phyloP scores from a whole-genome alignment of 92 coral and sea anemone species.

The Porites evermanni region DNA sequence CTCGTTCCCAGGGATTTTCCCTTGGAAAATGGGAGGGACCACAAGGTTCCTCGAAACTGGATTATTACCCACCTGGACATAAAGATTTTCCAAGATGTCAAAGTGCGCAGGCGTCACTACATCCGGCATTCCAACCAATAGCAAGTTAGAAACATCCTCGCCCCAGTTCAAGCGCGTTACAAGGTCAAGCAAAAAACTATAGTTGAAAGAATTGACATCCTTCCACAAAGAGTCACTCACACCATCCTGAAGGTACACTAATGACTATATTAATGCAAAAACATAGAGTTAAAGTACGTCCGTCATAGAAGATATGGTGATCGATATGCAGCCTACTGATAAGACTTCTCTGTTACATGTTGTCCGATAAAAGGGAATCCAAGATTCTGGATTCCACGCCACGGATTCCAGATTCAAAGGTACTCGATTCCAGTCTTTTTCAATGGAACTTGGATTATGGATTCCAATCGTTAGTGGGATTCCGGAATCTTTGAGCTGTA shows the following conservation, averaged over 20 bases:
- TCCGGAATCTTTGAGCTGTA: too few relatives aligned
- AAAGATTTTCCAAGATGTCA: constrained; percentile 91
- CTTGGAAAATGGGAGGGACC: too few relatives aligned
- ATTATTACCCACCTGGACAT: constrained; percentile 81
- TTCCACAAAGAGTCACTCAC: constrained; percentile 69
- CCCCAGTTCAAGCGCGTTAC: constrained; percentile 86
- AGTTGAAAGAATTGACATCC: constrained; percentile 85
- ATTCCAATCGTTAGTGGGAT: too few relatives aligned
- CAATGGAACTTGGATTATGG: too few relatives aligned
- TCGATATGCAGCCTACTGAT: too few relatives aligned
- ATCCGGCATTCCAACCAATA: constrained; percentile 94
- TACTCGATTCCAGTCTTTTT: too few relatives aligned
- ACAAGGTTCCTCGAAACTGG: too few relatives aligned
- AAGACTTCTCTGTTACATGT: too few relatives aligned
- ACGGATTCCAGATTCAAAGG: too few relatives aligned
- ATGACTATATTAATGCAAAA: constrained; percentile 36
- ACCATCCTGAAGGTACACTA: constrained; percentile 69
- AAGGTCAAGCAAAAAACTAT: constrained; percentile 82
- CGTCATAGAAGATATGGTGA: neutral
- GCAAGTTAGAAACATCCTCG: constrained; percentile 83
- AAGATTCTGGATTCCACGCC: too few relatives aligned
- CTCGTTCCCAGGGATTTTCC: too few relatives aligned
- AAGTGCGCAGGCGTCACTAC: constrained; percentile 96
- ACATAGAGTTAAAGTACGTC: neutral
- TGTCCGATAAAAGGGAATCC: too few relatives aligned